These are phyloP conservation scores for Drosophila lacteicornis DNA, from an alignment of 1,140 invertebrate genomes.

Conservation along the genomic window DNA sequence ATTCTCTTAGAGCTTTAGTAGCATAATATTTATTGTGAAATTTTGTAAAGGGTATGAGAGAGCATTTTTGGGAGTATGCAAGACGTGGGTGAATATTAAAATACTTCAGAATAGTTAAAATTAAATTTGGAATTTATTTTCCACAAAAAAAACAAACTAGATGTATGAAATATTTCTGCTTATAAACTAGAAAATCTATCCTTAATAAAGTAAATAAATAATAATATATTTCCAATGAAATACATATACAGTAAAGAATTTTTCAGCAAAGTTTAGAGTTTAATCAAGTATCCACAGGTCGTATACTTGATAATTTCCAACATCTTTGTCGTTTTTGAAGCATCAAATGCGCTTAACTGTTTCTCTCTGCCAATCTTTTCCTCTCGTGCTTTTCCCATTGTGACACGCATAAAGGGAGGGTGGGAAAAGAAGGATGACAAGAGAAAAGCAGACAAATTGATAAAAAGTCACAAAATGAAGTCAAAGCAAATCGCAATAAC, in stretches of 20 bases:
- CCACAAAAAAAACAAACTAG: background rate
- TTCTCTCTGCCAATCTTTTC: constrained; percentile 12
- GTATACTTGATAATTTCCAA: constrained; percentile 3
- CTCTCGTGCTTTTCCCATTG: constrained; percentile 4
- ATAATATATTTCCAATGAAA: too few species aligned
- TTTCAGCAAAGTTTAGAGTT: too few species aligned
- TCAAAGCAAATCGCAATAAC: constrained; percentile 40
- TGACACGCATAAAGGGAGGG: constrained; percentile 9
- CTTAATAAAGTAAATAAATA: background rate
- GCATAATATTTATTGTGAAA: constrained; percentile 57
- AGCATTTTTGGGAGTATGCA: background rate
- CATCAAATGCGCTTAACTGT: constrained; percentile 67
- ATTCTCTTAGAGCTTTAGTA: constrained; percentile 57
- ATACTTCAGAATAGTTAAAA: too few species aligned
- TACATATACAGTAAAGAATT: too few species aligned
- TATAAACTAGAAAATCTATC: too few species aligned
- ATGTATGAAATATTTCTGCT: too few species aligned
- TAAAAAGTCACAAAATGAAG: constrained; percentile 62
- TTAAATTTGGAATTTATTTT: background rate
- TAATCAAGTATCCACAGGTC: constrained; percentile 1
- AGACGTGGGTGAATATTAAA: background rate
- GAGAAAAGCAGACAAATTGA: constrained; percentile 46
- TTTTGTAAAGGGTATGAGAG: constrained; percentile 17
- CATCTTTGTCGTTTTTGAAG: constrained; percentile 18
- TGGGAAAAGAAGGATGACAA: background rate